Conservation (phyloP, 2,888 invertebrate species). For the Ichneumoninae sp. region DNA sequence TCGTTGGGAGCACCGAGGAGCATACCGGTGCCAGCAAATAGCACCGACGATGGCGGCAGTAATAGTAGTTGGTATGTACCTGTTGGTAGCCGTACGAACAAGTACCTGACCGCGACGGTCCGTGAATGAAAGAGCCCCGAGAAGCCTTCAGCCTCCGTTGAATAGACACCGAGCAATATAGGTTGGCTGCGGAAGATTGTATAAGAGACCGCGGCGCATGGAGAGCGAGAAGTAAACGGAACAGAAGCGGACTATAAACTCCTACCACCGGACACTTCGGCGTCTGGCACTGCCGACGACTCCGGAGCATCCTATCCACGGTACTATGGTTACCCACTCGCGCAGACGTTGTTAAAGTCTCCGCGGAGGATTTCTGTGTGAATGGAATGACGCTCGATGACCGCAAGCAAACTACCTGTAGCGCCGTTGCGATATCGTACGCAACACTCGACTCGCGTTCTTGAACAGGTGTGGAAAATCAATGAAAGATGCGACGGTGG, state of each 20-base stretch:
- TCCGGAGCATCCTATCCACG: background rate
- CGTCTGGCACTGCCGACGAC: constrained; percentile 3
- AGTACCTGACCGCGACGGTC: constrained; percentile 53
- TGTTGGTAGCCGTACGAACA: constrained; percentile 30
- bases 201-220: background rate
- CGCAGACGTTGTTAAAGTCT: constrained; percentile 7
- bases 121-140: constrained; percentile 56
- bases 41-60: background rate
- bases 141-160: constrained; percentile 19
- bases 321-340: constrained; percentile 5
- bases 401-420: constrained; percentile 24
- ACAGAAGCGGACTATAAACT: constrained; percentile 56
- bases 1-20: background rate
- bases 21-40: constrained; percentile 1
- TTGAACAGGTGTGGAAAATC: background rate
- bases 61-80: constrained; percentile 3
- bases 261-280: constrained; percentile 6
- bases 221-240: constrained; percentile 28
- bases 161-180: constrained; percentile 47
- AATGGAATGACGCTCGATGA: constrained; percentile 31
- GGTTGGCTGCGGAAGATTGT: constrained; percentile 15
- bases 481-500: background rate
- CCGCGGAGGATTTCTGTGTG: constrained; percentile 7
- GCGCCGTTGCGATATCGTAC: constrained; percentile 5
- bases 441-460: background rate